Evolutionary conservation across 1,140 invertebrate species (phyloP), one percentile per base, ranked within the genome.

Genomic region (Danaus melanippus): DNA sequence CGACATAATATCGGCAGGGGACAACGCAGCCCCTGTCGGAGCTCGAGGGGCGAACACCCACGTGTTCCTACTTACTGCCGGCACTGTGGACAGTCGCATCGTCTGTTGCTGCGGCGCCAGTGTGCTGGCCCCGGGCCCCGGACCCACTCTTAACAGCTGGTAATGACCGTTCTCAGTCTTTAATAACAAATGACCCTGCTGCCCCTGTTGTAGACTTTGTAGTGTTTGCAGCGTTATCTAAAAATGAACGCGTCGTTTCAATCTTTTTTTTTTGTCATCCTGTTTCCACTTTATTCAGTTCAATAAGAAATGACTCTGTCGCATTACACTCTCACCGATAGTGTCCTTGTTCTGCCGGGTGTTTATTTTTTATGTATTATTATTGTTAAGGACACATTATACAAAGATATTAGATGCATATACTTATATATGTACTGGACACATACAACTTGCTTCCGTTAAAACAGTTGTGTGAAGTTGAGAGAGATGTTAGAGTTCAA

Each of bases 161-260:
- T 94, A 96, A 78, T 97, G 95, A 64, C 96, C 97, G 90, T 95
- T 97, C 89, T 98, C 96, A 76, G 96, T 97, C 89, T 97, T 97
- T 73, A 98, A 88, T 66, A 97, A 89, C 71, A 97, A 89, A 87
- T 95, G 94, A 71, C 93, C 93, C 81, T 92, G 95, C 87, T 92
- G 93, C 80, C 92, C 95, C 73, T 92, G 92, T 88, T 92, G 93
- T 67, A 94, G 91, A 79, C 91, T 92, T 88, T 93, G 95, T 63
- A 95, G 89, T 81, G 92, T 91, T 90, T 96, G 92, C 76, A 96
- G 89, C 62, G 94, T 95, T 88, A 96, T 94, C 92, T 87, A 91
- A 89, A 89, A 87, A 84, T 81, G 79, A 83, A 75, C 68, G 69
- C 76, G 64, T 71, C 46, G 56, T 73, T 80, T 79, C 75, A 83